These are phyloP conservation scores for Scaptodrosophila latifasciaeformis DNA, from an alignment of 2,888 invertebrate genomes.

Conservation along the genomic window DNA sequence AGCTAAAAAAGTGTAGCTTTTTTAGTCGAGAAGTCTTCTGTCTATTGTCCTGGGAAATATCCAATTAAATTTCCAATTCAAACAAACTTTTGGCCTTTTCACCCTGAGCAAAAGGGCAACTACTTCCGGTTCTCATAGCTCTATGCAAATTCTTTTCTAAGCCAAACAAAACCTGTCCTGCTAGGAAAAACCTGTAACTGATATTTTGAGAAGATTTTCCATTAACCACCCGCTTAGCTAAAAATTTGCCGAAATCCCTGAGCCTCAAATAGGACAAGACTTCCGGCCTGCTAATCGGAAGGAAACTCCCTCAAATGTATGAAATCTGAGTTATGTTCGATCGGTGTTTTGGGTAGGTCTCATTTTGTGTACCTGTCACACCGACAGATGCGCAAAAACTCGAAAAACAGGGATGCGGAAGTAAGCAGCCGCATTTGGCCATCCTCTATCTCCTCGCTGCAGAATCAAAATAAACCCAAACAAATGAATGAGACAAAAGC, in stretches of 20 bases:
- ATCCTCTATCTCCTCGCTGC: conserved; percentile 8
- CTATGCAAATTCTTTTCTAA: conserved; percentile 48
- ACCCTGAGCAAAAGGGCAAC: neutral
- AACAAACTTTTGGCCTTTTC: too few species aligned
- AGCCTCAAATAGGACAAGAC: conserved; percentile 51
- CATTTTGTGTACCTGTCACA: conserved; percentile 47
- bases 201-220: conserved; percentile 38
- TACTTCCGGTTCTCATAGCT: conserved; percentile 31
- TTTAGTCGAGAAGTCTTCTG: too few species aligned
- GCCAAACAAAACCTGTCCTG: conserved; percentile 33
- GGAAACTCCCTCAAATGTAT: neutral
- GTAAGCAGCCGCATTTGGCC: conserved; percentile 7
- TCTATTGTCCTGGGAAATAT: too few species aligned
- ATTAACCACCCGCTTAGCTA: conserved; percentile 45
- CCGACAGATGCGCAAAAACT: conserved; percentile 51
- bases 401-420: conserved; percentile 53
- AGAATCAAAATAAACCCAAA: conserved; percentile 55
- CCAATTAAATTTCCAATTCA: too few species aligned
- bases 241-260: conserved; percentile 49
- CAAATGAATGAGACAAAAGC: conserved; percentile 30
- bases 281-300: conserved; percentile 45
- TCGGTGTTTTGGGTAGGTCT: too few species aligned
- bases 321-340: too few species aligned
- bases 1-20: too few species aligned
- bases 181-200: conserved; percentile 37